Percentiles rank a stretch among this genome's conserved stretches.
Conservation (phyloP, 2,888 invertebrate genomes). For the Odontocolon sp. region DNA sequence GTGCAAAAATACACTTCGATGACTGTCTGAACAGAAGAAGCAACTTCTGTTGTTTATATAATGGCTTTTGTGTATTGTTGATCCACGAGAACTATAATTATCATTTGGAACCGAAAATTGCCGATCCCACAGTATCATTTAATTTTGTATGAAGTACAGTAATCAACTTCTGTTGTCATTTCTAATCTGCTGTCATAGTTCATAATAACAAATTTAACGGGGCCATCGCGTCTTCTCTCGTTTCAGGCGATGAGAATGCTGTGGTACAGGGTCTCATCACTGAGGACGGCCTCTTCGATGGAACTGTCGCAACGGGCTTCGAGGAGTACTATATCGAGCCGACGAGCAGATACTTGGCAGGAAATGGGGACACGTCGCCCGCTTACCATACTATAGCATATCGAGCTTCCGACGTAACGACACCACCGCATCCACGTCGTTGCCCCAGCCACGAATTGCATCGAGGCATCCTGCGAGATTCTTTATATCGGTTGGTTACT, state of each 20-base stretch:
- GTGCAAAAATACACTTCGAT: no score
- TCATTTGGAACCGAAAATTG: no score
- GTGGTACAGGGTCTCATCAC: conserved; percentile 93
- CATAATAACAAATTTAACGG: no score
- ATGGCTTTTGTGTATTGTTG: no score
- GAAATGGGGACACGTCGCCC: conserved; percentile 81
- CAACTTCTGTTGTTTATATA: no score
- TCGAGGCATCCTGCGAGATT: conserved; percentile 71
- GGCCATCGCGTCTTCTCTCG: background rate
- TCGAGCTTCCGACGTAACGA: conserved; percentile 88
- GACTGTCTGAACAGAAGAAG: no score
- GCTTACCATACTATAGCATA: conserved; percentile 92
- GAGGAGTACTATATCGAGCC: conserved; percentile 94
- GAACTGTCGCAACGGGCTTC: conserved; percentile 89
- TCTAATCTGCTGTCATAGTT: no score
- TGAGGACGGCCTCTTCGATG: conserved; percentile 93
- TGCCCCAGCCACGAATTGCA: conserved; percentile 86
- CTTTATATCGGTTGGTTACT: conserved; percentile 67
- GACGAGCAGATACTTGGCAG: conserved; percentile 85
- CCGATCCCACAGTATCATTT: no score
- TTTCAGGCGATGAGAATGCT: conserved; percentile 90
- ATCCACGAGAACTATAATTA: no score
- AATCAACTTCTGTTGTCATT: no score
- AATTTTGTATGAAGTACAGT: no score
- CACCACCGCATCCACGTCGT: conserved; percentile 76